Evolutionary conservation across 1,140 invertebrate genomes (phyloP).

Genomic region (Potamilus streckersoni): DNA sequence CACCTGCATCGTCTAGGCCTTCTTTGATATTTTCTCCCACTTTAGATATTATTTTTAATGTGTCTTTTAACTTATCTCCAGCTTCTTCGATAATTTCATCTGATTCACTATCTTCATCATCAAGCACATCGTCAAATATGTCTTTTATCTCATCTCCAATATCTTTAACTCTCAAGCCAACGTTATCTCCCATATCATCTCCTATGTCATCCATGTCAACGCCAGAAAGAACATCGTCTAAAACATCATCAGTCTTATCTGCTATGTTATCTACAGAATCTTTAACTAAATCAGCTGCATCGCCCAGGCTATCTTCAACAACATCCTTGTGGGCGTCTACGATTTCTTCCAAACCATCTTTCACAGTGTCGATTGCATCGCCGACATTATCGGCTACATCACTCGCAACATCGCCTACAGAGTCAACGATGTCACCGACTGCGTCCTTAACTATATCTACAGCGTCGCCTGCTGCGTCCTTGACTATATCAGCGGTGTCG

Average conservation of each 20-base stretch:
- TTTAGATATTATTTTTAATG: neutral
- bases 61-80: slow-evolving; percentile 3
- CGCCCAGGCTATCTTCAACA: neutral
- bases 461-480: neutral
- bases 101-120: neutral
- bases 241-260: neutral
- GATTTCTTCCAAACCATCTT: neutral
- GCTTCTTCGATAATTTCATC: slow-evolving; percentile 3
- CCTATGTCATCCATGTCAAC: neutral
- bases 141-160: slow-evolving; percentile 2
- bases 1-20: neutral
- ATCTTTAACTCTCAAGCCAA: slow-evolving; percentile 3
- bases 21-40: neutral
- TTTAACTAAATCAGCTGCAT: neutral
- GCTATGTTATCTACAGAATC: slow-evolving; percentile 5
- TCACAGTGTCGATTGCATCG: slow-evolving; percentile 3
- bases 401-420: neutral
- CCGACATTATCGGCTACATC: neutral
- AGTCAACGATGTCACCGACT: neutral
- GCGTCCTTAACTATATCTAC: neutral
- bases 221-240: too few species aligned
- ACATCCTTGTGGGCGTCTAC: neutral
- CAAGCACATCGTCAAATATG: neutral
- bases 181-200: slow-evolving; percentile 3
- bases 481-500: neutral